Evolutionary conservation across 2,888 invertebrate species (phyloP), one percentile per base, ranked within the genome.

Genomic region (Trissolcus japonicus): DNA sequence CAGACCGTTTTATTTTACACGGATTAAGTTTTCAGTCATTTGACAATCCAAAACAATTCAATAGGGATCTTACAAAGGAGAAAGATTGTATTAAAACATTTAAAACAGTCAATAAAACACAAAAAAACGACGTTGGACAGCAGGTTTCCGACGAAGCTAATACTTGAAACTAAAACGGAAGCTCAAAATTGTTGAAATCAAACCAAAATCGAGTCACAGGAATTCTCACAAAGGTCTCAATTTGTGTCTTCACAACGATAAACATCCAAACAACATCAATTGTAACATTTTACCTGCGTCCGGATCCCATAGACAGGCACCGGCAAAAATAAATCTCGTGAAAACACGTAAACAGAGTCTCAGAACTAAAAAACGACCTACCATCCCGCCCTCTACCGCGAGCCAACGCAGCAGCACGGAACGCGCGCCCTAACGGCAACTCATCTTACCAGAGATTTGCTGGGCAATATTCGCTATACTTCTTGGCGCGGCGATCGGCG

Each of bases 401-500:
- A 46, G 59, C 21, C 61, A 16, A 63, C 16, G 11, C 62, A 62
- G 21, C 51, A 72, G 48, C 63, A 50, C 63, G 54, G 59, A 40
- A 53, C 35, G 7, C 53, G n/a, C 40, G 41, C 50, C 43, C 29
- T 53, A 48, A 50, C 61, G 16, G 7, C 6, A 76, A 71, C 71
- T 76, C 71, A 71, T 68, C 78, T 74, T 67, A 81, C 81, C 81
- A 53, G 77, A 59, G 16, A 59, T 48, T 73, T 79, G 77, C 17
- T 79, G 75, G 43, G 72, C 68, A 72, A 86, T 73, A 75, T 87
- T 88, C 14, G 88, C 82, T 80, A 88, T 83, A 66, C 77, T 89
- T 81, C 91, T 86, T 16, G 93, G 93, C 50, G 93, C 92, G 19
- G 91, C 91, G 6, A 91, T 87, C 13, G 92, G 91, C 71, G 89